These are phyloP conservation scores for Raja brachyura DNA, from an alignment of 2,113 vertebrate species.

Conservation along the genomic window DNA sequence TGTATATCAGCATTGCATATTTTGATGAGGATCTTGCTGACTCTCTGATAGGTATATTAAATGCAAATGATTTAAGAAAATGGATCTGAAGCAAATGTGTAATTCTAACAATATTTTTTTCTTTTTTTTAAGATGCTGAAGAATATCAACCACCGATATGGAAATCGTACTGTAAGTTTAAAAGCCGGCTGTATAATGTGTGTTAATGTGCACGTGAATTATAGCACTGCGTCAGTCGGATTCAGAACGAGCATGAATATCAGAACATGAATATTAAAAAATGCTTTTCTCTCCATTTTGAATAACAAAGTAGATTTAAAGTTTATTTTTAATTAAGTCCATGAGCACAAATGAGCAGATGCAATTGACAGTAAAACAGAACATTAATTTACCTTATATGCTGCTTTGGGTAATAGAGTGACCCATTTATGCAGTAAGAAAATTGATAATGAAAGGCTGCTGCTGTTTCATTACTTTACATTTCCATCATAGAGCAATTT, in stretches of 20 bases:
- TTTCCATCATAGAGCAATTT: neutral
- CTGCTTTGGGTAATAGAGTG: neutral
- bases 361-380: neutral
- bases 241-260: neutral
- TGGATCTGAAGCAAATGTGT: neutral
- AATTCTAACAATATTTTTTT: constrained; percentile 34
- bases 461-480: neutral
- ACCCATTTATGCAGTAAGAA: neutral
- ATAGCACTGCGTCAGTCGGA: neutral
- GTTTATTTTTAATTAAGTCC: constrained; percentile 14
- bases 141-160: constrained; percentile 98
- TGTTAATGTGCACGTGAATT: neutral
- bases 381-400: neutral
- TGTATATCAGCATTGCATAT: neutral
- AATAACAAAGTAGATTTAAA: neutral
- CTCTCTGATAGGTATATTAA: neutral
- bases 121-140: constrained; percentile 82
- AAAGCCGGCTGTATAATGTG: neutral
- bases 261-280: neutral
- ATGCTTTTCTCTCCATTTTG: neutral
- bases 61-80: neutral
- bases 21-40: neutral
- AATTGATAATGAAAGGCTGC: neutral
- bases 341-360: neutral
- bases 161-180: constrained; percentile 97